A percentile compares a stretch with the other conserved stretches of the same genome.
phyloP scores from a whole-genome alignment of 2,113 vertebrate species.

The Pituophis catenifer region DNA sequence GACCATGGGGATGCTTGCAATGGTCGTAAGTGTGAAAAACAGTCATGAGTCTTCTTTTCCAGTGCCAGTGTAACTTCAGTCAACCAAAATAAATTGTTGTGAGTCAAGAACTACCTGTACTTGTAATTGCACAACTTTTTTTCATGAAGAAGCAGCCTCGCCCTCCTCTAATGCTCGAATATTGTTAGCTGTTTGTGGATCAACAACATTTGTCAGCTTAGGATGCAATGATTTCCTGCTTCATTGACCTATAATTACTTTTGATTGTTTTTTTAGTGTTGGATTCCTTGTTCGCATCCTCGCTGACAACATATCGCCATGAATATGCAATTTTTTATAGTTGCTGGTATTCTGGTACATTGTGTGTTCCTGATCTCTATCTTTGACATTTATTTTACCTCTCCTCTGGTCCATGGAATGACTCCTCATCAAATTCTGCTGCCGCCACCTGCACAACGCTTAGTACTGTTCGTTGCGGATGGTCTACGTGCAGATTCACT shows the following conservation, averaged over 20 bases:
- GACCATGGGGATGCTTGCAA: neutral
- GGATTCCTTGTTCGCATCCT: constrained; percentile 15
- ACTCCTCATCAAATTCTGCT: constrained; percentile 77
- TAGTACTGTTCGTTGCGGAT: constrained; percentile 89
- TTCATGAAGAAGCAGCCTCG: neutral
- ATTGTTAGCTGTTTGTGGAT: neutral
- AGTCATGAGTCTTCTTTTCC: neutral
- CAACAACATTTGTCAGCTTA: neutral
- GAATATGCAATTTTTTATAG: constrained; percentile 78
- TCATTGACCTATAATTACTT: constrained; percentile 19
- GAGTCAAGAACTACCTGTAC: neutral
- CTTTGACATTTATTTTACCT: constrained; percentile 98
- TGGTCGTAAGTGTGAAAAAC: neutral
- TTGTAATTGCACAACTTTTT: neutral
- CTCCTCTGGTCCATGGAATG: constrained; percentile 95
- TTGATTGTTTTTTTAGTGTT: constrained; percentile 23
- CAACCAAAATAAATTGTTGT: neutral
- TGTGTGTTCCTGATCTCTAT: constrained; percentile 91
- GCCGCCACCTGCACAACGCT: constrained; percentile 81
- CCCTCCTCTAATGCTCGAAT: neutral
- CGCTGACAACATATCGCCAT: constrained; percentile 42
- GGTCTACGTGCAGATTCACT: constrained; percentile 89
- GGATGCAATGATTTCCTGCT: neutral
- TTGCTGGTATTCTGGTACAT: constrained; percentile 84
- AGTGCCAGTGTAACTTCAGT: neutral